A percentile compares a stretch with the other conserved stretches of the same genome.
Evolutionary conservation across 1,140 invertebrate genomes (phyloP).

Genomic region (Pogonomyrmex californicus): DNA sequence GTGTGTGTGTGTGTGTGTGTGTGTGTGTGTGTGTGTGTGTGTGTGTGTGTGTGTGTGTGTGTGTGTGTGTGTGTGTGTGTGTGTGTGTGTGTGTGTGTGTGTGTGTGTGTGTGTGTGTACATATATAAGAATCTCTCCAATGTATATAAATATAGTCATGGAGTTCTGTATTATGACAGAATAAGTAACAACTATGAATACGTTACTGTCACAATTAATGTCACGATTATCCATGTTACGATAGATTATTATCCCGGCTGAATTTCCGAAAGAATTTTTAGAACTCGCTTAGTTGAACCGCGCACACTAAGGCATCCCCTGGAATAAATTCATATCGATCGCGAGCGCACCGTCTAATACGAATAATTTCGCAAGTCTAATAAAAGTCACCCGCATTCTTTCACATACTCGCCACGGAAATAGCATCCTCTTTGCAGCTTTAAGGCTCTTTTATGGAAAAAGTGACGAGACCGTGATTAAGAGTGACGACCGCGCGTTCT

Average conservation of each 20-base stretch:
- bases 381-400: constrained; percentile 2
- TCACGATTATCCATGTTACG: not conserved
- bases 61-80: too few species aligned
- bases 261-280: not conserved
- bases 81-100: too few species aligned
- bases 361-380: constrained; percentile 22
- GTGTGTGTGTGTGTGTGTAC: too few species aligned
- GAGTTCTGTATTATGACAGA: not conserved
- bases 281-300: not conserved
- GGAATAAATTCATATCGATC: constrained; percentile 3
- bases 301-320: not conserved
- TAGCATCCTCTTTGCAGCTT: not conserved
- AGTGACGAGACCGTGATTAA: constrained; percentile 27
- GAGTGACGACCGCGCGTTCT: constrained; percentile 17
- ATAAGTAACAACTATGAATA: not conserved
- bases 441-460: not conserved
- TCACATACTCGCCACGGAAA: not conserved
- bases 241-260: not conserved
- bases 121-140: not conserved
- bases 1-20: too few species aligned
- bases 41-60: too few species aligned
- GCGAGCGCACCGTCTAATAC: not conserved
- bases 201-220: not conserved
- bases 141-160: not conserved
- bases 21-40: too few species aligned